phyloP scores from a whole-genome alignment of 2,113 vertebrate genomes.

The Nettapus auritus region DNA sequence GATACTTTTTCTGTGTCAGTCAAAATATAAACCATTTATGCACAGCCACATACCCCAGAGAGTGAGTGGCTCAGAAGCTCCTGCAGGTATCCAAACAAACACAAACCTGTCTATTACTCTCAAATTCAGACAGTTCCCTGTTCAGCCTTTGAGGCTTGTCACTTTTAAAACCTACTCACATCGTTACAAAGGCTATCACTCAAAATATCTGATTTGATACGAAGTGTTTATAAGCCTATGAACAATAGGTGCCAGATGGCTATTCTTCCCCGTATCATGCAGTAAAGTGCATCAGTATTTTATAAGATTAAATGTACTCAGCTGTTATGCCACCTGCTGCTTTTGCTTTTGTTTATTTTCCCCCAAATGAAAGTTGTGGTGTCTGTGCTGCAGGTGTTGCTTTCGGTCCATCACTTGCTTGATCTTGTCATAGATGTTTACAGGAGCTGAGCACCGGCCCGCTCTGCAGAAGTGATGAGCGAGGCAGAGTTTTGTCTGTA shows the following conservation, averaged over 20 bases:
- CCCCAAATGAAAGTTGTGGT: background rate
- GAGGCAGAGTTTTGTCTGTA: background rate
- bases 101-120: background rate
- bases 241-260: conserved; percentile 16
- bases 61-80: background rate
- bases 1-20: background rate
- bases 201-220: background rate
- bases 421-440: background rate
- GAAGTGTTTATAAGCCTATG: background rate
- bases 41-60: background rate
- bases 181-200: background rate
- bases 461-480: background rate
- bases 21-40: background rate
- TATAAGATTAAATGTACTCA: background rate
- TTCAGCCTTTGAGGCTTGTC: background rate
- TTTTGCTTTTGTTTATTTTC: conserved; percentile 21
- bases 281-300: background rate
- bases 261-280: background rate
- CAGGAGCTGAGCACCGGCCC: background rate
- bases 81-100: background rate
- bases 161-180: background rate
- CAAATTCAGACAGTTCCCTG: background rate
- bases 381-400: background rate
- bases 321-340: background rate
- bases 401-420: background rate